phyloP scores from a whole-genome alignment of 1,140 invertebrate genomes.

The Harpegnathos saltator region DNA sequence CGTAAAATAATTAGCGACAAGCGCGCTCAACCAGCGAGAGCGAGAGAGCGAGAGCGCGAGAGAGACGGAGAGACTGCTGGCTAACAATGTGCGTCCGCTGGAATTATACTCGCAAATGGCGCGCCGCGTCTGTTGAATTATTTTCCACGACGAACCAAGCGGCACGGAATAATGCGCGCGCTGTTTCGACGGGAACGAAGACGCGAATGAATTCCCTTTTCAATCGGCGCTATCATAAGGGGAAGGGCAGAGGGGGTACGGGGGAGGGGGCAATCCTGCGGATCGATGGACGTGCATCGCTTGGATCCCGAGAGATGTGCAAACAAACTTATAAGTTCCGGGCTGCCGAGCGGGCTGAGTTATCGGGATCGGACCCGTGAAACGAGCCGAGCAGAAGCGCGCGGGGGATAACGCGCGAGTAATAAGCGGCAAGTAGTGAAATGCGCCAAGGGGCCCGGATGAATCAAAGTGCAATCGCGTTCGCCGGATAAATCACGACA shows the following conservation, averaged over 20 bases:
- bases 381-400: too few relatives aligned
- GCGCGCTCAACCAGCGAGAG: background rate
- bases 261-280: too few relatives aligned
- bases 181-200: background rate
- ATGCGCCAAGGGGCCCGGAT: too few relatives aligned
- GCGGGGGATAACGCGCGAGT: too few relatives aligned
- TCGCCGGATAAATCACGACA: too few relatives aligned
- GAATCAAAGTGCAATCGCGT: too few relatives aligned
- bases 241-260: too few relatives aligned
- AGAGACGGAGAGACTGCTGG: too few relatives aligned
- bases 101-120: too few relatives aligned
- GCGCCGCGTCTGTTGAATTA: background rate
- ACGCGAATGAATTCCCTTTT: background rate
- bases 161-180: background rate
- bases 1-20: slow-evolving; percentile 28
- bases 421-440: too few relatives aligned
- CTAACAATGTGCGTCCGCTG: too few relatives aligned
- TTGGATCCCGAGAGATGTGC: background rate
- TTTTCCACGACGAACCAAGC: background rate
- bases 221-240: background rate
- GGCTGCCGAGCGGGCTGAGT: background rate
- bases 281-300: background rate
- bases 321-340: background rate
- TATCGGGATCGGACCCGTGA: background rate
- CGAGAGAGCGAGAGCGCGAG: too few relatives aligned